These are phyloP conservation scores for Argyra leucocephala DNA, from an alignment of 2,888 invertebrate species.

Conservation along the genomic window DNA sequence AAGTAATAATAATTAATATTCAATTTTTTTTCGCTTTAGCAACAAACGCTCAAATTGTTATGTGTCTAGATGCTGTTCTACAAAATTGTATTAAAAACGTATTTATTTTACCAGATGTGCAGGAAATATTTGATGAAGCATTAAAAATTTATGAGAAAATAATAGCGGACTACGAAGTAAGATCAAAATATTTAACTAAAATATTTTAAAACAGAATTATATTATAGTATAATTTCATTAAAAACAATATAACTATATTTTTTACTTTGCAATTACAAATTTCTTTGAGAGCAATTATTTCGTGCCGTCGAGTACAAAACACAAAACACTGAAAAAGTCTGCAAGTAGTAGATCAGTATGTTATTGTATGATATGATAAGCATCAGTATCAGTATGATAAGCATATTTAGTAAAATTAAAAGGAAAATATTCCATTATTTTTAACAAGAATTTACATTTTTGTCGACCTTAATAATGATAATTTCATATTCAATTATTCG, in stretches of 20 bases:
- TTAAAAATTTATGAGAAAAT: slow-evolving; percentile 24
- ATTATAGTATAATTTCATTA: not conserved
- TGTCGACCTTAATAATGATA: too few species aligned
- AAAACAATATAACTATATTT: not conserved
- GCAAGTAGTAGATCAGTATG: too few species aligned
- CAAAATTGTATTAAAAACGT: slow-evolving; percentile 9
- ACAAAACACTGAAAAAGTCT: too few species aligned
- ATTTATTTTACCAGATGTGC: slow-evolving; percentile 33
- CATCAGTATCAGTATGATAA: too few species aligned
- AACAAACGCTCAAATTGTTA: not conserved
- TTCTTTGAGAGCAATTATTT: too few species aligned
- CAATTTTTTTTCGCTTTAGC: not conserved
- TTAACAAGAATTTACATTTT: too few species aligned
- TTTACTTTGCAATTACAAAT: slow-evolving; percentile 18
- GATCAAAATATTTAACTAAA: not conserved
- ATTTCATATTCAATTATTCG: too few species aligned
- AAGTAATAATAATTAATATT: slow-evolving; percentile 7
- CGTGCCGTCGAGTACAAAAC: too few species aligned
- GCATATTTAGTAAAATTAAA: too few species aligned
- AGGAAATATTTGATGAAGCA: slow-evolving; percentile 33
- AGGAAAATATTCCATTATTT: too few species aligned
- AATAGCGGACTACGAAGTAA: not conserved
- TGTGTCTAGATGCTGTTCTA: slow-evolving; percentile 14
- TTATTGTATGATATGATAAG: too few species aligned
- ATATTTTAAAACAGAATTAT: not conserved